phyloP scores from a whole-genome alignment of 2,888 invertebrate species.

The Glaucopsyche alexis region DNA sequence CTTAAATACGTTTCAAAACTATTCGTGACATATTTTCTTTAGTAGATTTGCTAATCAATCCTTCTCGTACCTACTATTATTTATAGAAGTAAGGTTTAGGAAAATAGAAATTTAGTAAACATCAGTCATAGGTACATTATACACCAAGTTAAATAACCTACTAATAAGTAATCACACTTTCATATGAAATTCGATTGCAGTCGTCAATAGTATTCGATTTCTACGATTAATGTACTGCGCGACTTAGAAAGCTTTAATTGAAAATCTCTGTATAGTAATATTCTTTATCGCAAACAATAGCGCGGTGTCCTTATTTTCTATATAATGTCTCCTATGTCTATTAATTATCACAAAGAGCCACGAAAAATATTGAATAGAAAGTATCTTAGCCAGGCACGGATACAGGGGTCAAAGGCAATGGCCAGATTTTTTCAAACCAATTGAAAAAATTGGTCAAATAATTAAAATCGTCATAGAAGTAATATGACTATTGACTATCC shows the following conservation, averaged over 20 bases:
- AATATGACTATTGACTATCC: too few relatives aligned
- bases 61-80: too few relatives aligned
- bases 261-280: slow-evolving; percentile 21
- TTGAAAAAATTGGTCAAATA: too few relatives aligned
- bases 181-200: background rate
- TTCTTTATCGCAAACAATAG: slow-evolving; percentile 17
- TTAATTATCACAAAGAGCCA: background rate
- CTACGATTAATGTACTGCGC: background rate
- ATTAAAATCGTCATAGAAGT: too few relatives aligned
- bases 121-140: too few relatives aligned
- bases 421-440: too few relatives aligned
- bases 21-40: too few relatives aligned
- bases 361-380: background rate
- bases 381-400: background rate
- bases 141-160: background rate
- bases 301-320: slow-evolving; percentile 6
- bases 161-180: slow-evolving; percentile 14
- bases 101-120: too few relatives aligned
- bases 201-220: background rate
- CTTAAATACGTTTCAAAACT: too few relatives aligned
- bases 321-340: background rate
- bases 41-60: too few relatives aligned
- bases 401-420: too few relatives aligned
- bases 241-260: slow-evolving; percentile 22
- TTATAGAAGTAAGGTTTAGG: too few relatives aligned